Base-by-base conservation (phyloP, 1,140 invertebrate genomes). In the Adoxophyes honmai region DNA sequence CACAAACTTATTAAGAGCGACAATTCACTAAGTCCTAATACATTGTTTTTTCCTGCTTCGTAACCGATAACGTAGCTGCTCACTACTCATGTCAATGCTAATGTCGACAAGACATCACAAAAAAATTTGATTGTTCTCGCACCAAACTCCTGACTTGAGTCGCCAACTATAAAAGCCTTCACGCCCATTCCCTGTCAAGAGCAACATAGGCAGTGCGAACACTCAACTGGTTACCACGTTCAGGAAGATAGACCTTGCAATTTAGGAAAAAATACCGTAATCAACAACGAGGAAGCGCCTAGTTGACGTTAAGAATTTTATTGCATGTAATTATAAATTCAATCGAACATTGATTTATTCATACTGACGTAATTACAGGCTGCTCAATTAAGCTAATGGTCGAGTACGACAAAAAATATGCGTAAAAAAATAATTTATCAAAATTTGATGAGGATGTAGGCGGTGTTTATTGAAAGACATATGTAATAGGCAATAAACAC, bases 131-230 rank as follows among this genome's bases (percentile, higher is more conserved):
- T 48, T 28, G 42, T 48, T 5, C 42, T 11, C 42, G 42, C 42
- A 18, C 42, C 10, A 5, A 48, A 11, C 39, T 53, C 56, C 13
- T 71, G 55, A 65, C 62, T 73, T 73, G 42, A 33, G 48, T 9
- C 62, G 42, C 44, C 56, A 60, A 35, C 34, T 54, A 56, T 60
- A 55, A 66, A 73, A 75, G 59, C 67, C 73, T 73, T 64, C 63
- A 79, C 75, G 75, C 73, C 78, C 72, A 79, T 79, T 71, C 64
- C 55, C 66, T 75, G 76, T 73, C 68, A 70, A 69, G 64, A 37
- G 55, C 42, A 61, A 73, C 63, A 67, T 64, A 28, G 63, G 67
- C 62, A 62, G 62, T 60, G 65, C 71, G 67, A 71, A 74, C 69
- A 68, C 66, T 37, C 60, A 62, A 74, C 73, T 71, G 71, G 71